These are phyloP conservation scores for Zeus faber DNA, from an alignment of 2,113 vertebrate genomes.

Conservation along the genomic window DNA sequence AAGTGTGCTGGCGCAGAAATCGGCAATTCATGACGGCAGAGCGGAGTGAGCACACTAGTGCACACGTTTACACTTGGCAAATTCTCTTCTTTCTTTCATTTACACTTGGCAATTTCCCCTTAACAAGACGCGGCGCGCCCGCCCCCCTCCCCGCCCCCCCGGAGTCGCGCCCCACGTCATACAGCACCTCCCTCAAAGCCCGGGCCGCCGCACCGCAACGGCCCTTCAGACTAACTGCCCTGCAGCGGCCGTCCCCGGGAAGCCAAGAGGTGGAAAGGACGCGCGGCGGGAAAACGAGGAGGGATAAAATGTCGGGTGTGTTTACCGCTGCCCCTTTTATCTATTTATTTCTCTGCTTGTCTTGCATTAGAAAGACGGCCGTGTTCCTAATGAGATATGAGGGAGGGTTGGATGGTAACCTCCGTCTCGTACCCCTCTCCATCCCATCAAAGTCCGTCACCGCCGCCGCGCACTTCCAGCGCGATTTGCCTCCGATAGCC, in stretches of 20 bases:
- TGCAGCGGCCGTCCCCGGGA: too few relatives aligned
- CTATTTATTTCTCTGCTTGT: slow-evolving; percentile 62
- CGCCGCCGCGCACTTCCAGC: slow-evolving; percentile 50
- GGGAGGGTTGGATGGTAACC: slow-evolving; percentile 57
- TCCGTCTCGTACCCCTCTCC: slow-evolving; percentile 56
- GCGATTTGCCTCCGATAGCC: slow-evolving; percentile 70
- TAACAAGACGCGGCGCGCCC: too few relatives aligned
- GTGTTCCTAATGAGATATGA: slow-evolving; percentile 61
- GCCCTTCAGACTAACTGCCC: too few relatives aligned
- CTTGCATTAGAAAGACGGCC: slow-evolving; percentile 57
- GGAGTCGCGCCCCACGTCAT: too few relatives aligned
- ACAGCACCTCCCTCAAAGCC: too few relatives aligned
- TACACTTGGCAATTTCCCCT: slow-evolving; percentile 39
- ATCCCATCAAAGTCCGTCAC: slow-evolving; percentile 73
- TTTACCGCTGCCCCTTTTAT: too few relatives aligned
- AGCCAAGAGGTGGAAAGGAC: too few relatives aligned
- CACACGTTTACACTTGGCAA: slow-evolving; percentile 48
- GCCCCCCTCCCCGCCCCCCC: too few relatives aligned
- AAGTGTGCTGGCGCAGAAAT: slow-evolving; percentile 50
- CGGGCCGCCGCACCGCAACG: too few relatives aligned
- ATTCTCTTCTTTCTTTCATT: slow-evolving; percentile 42
- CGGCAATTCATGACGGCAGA: slow-evolving; percentile 57
- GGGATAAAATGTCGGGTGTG: too few relatives aligned
- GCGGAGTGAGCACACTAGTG: slow-evolving; percentile 51
- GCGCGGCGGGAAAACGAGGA: neutral